phyloP scores from a whole-genome alignment of 2,797 vertebrate species.

The Pangasius mekongensis region DNA sequence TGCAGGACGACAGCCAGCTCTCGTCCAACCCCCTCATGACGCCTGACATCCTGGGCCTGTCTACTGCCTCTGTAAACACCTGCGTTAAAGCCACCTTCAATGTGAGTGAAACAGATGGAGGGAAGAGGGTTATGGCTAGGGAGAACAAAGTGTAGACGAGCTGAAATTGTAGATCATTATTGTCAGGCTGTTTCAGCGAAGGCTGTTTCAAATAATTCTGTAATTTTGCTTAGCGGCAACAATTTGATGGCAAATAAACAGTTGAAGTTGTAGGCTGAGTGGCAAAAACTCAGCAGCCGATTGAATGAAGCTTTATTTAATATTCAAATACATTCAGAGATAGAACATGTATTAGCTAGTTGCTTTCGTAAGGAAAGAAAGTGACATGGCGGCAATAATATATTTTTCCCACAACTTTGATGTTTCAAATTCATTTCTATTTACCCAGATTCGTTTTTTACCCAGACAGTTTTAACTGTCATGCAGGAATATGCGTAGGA shows the following conservation, averaged over 20 bases:
- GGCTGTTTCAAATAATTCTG: neutral
- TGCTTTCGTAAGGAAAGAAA: neutral
- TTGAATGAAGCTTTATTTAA: neutral
- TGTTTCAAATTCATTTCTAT: neutral
- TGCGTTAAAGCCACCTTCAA: constrained; percentile 98
- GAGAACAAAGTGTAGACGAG: neutral
- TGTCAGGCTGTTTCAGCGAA: neutral
- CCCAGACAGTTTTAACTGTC: neutral
- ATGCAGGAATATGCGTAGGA: neutral
- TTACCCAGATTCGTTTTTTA: neutral
- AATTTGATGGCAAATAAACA: neutral
- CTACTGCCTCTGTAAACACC: constrained; percentile 90
- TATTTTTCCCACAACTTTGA: neutral
- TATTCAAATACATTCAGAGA: neutral
- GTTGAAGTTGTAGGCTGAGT: neutral
- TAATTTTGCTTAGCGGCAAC: neutral
- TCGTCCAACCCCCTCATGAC: constrained; percentile 99
- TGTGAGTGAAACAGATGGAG: constrained; percentile 70
- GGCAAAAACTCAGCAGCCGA: neutral
- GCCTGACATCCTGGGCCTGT: constrained; percentile 93
- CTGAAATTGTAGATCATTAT: neutral
- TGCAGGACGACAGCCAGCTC: constrained; percentile 97
- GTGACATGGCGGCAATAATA: neutral
- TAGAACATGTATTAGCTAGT: neutral
- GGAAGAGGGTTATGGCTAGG: neutral